These are phyloP conservation scores for Camponotus fellah DNA, from an alignment of 2,888 invertebrate genomes.

Conservation along the genomic window DNA sequence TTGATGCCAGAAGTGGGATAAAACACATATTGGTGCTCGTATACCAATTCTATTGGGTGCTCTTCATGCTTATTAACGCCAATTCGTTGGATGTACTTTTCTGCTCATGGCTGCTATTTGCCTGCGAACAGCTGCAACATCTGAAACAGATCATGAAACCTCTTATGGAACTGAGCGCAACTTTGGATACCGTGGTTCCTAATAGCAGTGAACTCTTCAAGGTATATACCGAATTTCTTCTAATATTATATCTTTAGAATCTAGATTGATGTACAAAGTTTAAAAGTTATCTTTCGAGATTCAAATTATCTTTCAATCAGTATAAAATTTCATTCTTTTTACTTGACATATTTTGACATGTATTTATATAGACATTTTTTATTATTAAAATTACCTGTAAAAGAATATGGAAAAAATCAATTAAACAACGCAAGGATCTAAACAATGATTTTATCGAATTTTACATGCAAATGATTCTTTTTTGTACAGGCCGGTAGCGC, in stretches of 20 bases:
- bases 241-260: neutral
- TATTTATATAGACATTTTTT: neutral
- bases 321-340: neutral
- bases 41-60: slow-evolving; percentile 91
- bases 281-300: neutral
- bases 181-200: slow-evolving; percentile 91
- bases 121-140: slow-evolving; percentile 95
- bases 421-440: neutral
- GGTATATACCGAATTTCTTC: slow-evolving; percentile 69
- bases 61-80: slow-evolving; percentile 89
- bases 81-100: slow-evolving; percentile 92
- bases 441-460: neutral
- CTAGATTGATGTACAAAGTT: neutral
- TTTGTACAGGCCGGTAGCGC: slow-evolving; percentile 80
- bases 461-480: neutral
- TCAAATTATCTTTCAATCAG: neutral
- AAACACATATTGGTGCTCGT: slow-evolving; percentile 90
- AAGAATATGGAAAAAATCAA: neutral
- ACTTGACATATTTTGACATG: neutral
- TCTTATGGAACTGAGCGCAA: slow-evolving; percentile 94
- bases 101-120: slow-evolving; percentile 94
- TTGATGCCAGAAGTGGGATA: slow-evolving; percentile 90
- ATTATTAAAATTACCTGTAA: neutral
- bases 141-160: slow-evolving; percentile 95
- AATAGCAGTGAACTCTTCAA: slow-evolving; percentile 87